These are phyloP conservation scores for Meandrina meandrites DNA, from an alignment of 92 coral and sea anemone species.

Conservation along the genomic window DNA sequence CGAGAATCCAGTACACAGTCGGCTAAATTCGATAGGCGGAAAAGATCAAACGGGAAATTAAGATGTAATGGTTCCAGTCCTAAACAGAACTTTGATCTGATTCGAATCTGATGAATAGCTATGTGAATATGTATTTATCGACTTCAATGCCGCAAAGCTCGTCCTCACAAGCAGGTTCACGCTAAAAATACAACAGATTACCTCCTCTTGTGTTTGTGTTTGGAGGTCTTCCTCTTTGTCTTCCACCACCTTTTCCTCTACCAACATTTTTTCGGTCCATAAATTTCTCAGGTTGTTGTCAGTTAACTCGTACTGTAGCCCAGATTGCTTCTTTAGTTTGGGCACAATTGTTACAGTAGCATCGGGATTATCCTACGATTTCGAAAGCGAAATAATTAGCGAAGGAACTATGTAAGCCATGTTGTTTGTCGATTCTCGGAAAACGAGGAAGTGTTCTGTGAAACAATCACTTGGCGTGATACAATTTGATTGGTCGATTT, in stretches of 20 bases:
- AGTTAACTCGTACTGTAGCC: background rate
- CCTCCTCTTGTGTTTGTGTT: background rate
- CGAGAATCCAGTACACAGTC: background rate
- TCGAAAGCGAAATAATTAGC: background rate
- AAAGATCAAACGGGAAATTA: background rate
- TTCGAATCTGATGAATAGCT: background rate
- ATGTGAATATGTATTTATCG: background rate
- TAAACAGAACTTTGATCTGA: background rate
- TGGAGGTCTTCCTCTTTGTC: background rate
- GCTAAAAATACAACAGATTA: too few species aligned
- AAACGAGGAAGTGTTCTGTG: constrained; percentile 9
- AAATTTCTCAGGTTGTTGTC: background rate
- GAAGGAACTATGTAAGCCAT: background rate
- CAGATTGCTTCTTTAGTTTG: background rate
- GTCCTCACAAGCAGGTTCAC: background rate
- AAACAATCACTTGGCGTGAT: background rate
- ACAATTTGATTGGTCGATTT: constrained; percentile 9
- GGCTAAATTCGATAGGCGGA: background rate
- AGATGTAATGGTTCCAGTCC: background rate
- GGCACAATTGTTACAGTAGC: background rate
- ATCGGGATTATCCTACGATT: background rate
- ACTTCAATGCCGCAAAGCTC: background rate
- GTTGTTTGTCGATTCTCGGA: constrained; percentile 17
- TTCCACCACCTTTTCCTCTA: constrained; percentile 16
- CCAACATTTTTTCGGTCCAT: background rate